These are phyloP conservation scores for Anser cygnoides DNA, from an alignment of 2,113 vertebrate genomes.

Conservation along the genomic window DNA sequence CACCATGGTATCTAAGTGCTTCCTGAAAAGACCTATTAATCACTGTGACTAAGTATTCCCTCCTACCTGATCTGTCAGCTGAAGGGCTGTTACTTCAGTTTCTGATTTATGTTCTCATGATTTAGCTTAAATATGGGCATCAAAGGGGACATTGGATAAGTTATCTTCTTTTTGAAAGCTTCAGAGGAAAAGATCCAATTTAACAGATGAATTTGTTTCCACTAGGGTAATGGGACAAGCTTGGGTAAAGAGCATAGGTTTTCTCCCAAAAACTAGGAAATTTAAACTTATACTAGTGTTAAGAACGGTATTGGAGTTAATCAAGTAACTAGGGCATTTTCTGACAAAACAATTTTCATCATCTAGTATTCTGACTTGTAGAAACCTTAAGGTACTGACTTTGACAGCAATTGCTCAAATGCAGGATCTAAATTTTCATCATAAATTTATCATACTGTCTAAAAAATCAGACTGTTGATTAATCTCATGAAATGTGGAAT, in stretches of 20 bases:
- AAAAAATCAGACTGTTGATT: background rate
- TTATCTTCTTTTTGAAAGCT: background rate
- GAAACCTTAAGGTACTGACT: background rate
- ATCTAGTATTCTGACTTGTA: background rate
- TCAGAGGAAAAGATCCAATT: background rate
- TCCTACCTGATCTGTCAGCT: slow-evolving; percentile 50
- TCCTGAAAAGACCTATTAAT: slow-evolving; percentile 66
- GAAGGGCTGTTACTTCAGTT: background rate
- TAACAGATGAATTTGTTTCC: background rate
- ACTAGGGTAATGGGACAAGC: background rate
- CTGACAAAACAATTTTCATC: background rate
- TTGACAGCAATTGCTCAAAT: background rate
- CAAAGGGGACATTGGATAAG: background rate
- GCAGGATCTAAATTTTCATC: background rate
- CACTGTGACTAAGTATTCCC: background rate
- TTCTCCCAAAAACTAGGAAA: background rate
- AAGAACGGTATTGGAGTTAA: background rate
- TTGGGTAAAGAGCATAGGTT: background rate
- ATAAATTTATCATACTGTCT: fast-evolving
- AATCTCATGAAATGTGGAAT: background rate
- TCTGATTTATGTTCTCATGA: slow-evolving; percentile 37
- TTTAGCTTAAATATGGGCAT: slow-evolving; percentile 23
- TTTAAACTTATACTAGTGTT: background rate
- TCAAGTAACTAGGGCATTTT: background rate
- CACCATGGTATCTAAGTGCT: slow-evolving; percentile 58